Evolutionary conservation across 1,140 invertebrate species (phyloP).

Genomic region (Acyrthosiphon pisum): DNA sequence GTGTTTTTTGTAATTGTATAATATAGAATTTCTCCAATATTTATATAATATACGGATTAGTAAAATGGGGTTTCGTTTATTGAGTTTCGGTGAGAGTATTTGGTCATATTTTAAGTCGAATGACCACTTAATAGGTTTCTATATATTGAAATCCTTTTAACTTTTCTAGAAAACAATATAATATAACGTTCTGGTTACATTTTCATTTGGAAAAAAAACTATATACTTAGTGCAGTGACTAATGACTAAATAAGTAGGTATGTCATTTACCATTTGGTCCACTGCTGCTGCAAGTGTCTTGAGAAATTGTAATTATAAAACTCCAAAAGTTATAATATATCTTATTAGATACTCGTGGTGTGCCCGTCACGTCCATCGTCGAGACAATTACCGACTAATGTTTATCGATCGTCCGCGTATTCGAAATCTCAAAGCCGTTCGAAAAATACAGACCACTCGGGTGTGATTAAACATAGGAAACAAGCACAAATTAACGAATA

Average conservation of each 20-base stretch:
- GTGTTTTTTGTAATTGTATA: not conserved
- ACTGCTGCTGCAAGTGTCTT: not conserved
- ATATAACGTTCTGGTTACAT: not conserved
- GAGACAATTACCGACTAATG: constrained; percentile 14
- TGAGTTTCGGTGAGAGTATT: not conserved
- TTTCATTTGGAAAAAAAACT: not conserved
- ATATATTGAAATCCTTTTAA: constrained; percentile 28
- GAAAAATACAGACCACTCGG: constrained; percentile 20
- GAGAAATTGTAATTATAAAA: constrained; percentile 32
- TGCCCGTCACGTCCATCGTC: not conserved
- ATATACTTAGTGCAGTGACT: not conserved
- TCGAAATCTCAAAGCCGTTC: constrained; percentile 13
- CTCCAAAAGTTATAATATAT: not conserved
- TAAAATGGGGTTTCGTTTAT: not conserved
- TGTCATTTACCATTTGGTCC: not conserved
- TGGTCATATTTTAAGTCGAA: not conserved
- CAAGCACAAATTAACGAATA: constrained; percentile 42
- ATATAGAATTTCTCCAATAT: not conserved
- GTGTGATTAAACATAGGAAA: not conserved
- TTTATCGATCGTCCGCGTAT: not conserved
- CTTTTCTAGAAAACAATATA: not conserved
- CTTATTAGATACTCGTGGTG: not conserved
- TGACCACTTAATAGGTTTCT: not conserved
- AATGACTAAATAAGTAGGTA: not conserved
- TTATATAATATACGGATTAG: not conserved